Base-by-base conservation (phyloP, 35 echinoderm and acorn worm genomes). In the Lytechinus variegatus region DNA sequence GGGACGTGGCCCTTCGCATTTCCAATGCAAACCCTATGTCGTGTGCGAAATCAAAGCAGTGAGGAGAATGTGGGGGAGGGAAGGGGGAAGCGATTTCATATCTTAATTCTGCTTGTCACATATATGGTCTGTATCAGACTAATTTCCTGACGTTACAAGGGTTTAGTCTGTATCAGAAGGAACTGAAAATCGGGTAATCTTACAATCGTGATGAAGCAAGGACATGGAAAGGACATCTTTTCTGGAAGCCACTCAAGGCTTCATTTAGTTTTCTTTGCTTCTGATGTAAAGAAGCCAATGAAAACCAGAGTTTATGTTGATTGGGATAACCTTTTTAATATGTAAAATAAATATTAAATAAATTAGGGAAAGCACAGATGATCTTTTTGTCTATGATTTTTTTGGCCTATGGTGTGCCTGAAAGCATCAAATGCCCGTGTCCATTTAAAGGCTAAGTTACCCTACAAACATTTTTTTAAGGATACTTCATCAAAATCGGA, bases 21-120 rank as follows among this genome's bases (percentile, higher is more conserved):
- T 79, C 66, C 66, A 79, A 79, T 79, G 66, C 66, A 24, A 16
- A 79, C 6, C 66, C 66, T 79, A 79, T 79, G 66, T 79, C 66
- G 66, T 16, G 66, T 6, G 8, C 19, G 66, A 79, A 79, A 79
- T 79, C 19, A 79, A 79, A 79, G 66, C 66, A 79, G 66, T 79
- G 66, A 79, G 19, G 66, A 7, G 66, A 79, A 79, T 4, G 66
- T 79, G 19, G 21, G 66, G 66, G 66, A 79, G 11, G 66, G 66
- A 79, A 79, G n/a, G 66, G 66, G 66, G 66, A 79, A 79, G n/a
- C 66, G 21, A 79, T 79, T 79, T 79, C 66, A 79, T 79, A 79
- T 79, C 66, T 79, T 79, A 79, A 79, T 79, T 79, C 66, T 16
- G 66, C 66, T 7, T 79, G 66, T 79, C 66, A 79, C 14, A 24